phyloP scores from a whole-genome alignment of 2,888 invertebrate species.

The Microchrysa polita region DNA sequence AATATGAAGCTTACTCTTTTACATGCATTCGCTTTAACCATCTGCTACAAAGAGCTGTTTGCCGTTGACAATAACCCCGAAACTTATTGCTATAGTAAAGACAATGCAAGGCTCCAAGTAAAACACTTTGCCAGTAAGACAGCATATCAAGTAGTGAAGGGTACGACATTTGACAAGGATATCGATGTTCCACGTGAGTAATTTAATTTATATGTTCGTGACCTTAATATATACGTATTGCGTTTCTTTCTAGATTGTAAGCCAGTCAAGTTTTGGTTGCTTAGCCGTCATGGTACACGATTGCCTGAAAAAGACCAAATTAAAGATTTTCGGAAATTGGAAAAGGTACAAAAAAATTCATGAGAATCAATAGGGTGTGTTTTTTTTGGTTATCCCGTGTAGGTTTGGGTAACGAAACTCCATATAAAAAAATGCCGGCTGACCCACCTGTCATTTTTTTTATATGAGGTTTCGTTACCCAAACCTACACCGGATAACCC shows the following conservation, averaged over 20 bases:
- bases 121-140: constrained; percentile 77
- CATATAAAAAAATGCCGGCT: too few species aligned
- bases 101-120: constrained; percentile 58
- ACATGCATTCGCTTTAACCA: background rate
- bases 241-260: constrained; percentile 73
- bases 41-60: background rate
- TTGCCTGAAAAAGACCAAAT: constrained; percentile 71
- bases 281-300: constrained; percentile 76
- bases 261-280: constrained; percentile 77
- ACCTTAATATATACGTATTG: too few species aligned
- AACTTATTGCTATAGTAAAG: constrained; percentile 61
- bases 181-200: constrained; percentile 27
- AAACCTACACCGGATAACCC: too few species aligned
- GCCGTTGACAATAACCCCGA: background rate
- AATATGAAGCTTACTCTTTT: background rate
- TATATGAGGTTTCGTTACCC: too few species aligned
- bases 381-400: too few species aligned
- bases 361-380: too few species aligned
- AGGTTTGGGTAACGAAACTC: too few species aligned
- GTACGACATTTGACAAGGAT: background rate
- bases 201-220: constrained; percentile 2
- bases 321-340: constrained; percentile 67
- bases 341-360: constrained; percentile 63
- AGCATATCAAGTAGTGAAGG: constrained; percentile 75
- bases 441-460: too few species aligned